Percentiles rank a stretch among this genome's conserved stretches.
phyloP scores from a whole-genome alignment of 2,888 invertebrate genomes.

The Hypena proboscidalis region DNA sequence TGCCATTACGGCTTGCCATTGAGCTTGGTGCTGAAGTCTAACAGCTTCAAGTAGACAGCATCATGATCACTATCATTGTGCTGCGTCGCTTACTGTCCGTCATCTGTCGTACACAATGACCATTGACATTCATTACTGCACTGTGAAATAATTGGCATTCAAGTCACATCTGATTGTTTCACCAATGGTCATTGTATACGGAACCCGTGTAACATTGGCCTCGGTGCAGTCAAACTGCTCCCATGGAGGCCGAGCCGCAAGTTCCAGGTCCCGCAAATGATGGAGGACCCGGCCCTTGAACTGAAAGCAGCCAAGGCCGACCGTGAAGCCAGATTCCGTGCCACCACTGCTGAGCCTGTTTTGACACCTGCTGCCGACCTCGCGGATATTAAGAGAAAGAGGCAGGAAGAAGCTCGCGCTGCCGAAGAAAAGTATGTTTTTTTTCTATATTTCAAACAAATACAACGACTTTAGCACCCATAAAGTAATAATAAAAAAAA shows the following conservation, averaged over 20 bases:
- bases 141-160: constrained; percentile 48
- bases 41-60: constrained; percentile 64
- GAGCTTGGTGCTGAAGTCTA: constrained; percentile 67
- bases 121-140: constrained; percentile 47
- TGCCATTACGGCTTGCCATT: constrained; percentile 61
- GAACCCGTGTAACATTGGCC: constrained; percentile 67
- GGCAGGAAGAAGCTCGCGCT: constrained; percentile 87
- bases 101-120: constrained; percentile 46
- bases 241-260: constrained; percentile 89
- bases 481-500: not conserved
- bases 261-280: constrained; percentile 85
- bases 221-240: constrained; percentile 86
- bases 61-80: constrained; percentile 56
- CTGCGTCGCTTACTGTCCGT: constrained; percentile 61
- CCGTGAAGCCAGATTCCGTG: constrained; percentile 85
- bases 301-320: constrained; percentile 87
- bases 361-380: constrained; percentile 81
- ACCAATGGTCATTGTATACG: constrained; percentile 57
- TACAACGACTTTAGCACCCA: too few relatives aligned
- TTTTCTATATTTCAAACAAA: too few relatives aligned
- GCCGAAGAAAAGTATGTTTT: constrained; percentile 87
- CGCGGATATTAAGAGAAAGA: constrained; percentile 82
- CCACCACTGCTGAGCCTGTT: constrained; percentile 78
- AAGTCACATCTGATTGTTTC: constrained; percentile 51
- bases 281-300: constrained; percentile 86